Evolutionary conservation across 2,113 vertebrate species (phyloP), one percentile per base, ranked within the genome.

Genomic region (Burhinus oedicnemus): DNA sequence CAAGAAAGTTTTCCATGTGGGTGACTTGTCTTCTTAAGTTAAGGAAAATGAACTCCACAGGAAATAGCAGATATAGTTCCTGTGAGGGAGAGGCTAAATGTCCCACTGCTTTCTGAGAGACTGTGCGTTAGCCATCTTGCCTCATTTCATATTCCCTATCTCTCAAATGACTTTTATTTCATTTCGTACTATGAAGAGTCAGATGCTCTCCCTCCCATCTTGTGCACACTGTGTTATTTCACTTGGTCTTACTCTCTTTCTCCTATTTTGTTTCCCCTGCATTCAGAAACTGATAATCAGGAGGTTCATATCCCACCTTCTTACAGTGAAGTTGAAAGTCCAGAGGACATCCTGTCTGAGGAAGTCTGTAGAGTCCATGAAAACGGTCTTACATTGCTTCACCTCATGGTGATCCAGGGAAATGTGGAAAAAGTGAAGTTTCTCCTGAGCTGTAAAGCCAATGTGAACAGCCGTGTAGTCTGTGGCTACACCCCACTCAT

Each of bases 401-500:
- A 99, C 96, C 97, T 98, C 80, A 81, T 97, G 3, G 98, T 98
- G 54, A 96, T 97, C 38, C 98, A 98, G 52, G 98, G 98, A 54
- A 97, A 98, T 14, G n/a, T 77, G 55, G 96, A 97, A 45, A 98
- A 96, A 55, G 98, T 99, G 44, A 82, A 93, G 57, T 90, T 97
- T 42, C 98, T 99, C 57, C 97, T 99, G 79, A 95, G 95, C 87
- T 86, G 98, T 9, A 95, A 98, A 13, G 98, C 98, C 1, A 52
- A 97, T 0, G 96, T 98, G 57, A 99, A 99, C 97, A 95, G 94
- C 65, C 94, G 66, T 5, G 98, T 93, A 2, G 64, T 77, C 47
- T 95, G 95, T 18, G 98, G 98, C 69, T 98, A 98, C 96, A 99
- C 98, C 0, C 98, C 99, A 0, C 98, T 99, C 74, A 97, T 98